Percentiles rank a stretch among this genome's conserved stretches.
Conservation (phyloP, 2,888 invertebrate genomes). For the Xestia xanthographa region DNA sequence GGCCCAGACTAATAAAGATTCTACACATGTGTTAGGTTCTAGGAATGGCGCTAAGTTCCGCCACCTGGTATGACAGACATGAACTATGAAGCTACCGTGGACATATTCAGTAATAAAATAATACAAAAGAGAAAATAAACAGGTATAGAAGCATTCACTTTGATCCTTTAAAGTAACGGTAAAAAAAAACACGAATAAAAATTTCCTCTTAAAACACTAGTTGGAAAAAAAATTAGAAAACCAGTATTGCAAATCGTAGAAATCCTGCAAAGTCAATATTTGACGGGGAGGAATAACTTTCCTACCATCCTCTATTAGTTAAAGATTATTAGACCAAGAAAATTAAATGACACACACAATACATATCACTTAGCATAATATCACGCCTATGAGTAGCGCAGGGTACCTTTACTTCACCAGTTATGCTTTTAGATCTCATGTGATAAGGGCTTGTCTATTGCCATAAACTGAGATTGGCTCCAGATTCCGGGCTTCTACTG, state of each 20-base stretch:
- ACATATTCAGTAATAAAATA: conserved; percentile 7
- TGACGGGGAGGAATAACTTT: neutral
- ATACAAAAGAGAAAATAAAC: neutral
- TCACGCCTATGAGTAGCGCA: neutral
- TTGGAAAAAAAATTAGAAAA: neutral
- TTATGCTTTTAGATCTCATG: neutral
- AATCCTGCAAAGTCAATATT: neutral
- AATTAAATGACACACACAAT: neutral
- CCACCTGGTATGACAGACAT: conserved; percentile 46
- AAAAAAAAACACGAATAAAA: fast-evolving
- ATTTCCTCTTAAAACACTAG: neutral
- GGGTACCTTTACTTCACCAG: neutral
- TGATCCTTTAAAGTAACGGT: neutral
- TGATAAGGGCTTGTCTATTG: neutral
- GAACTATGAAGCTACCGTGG: neutral
- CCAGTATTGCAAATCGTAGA: no score
- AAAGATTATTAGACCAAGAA: neutral
- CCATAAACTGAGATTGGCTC: neutral
- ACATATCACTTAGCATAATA: neutral
- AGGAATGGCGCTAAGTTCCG: conserved; percentile 59
- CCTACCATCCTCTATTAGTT: neutral
- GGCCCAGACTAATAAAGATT: conserved; percentile 53
- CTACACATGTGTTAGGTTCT: conserved; percentile 54
- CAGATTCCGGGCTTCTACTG: neutral
- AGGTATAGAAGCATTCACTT: neutral